Evolutionary conservation across 2,113 vertebrate genomes (phyloP).

Genomic region (Fregata magnificens): DNA sequence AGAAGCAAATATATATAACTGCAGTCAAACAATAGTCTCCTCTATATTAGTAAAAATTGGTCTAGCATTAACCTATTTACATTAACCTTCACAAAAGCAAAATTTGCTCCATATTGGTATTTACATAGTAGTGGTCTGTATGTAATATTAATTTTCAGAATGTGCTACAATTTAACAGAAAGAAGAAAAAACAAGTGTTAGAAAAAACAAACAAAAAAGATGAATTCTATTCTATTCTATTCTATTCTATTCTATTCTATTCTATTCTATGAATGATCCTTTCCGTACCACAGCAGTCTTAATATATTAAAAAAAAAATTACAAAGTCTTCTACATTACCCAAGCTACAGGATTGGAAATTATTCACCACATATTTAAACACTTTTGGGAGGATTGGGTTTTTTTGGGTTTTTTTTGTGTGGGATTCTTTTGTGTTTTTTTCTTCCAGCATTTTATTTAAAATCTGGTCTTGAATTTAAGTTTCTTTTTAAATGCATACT

Average conservation of each 20-base stretch:
- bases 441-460: not conserved
- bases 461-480: conserved; percentile 7
- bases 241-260: not conserved
- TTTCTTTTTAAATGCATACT: not conserved
- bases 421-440: not conserved
- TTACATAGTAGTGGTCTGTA: not conserved
- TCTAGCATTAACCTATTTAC: not conserved
- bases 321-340: not conserved
- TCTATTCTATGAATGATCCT: not conserved
- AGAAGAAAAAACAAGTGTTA: not conserved
- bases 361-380: not conserved
- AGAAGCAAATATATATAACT: not conserved
- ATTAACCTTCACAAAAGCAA: not conserved
- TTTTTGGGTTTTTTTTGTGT: not conserved
- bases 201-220: not conserved
- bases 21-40: not conserved
- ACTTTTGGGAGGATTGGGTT: accelerated
- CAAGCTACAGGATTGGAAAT: not conserved
- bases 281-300: not conserved
- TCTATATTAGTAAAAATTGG: not conserved
- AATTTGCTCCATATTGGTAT: not conserved
- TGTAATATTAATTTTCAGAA: not conserved
- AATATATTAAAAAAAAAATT: not conserved
- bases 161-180: not conserved
- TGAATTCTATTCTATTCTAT: no score